Base-by-base conservation (phyloP, 2,113 vertebrate genomes). In the Centropristis striata region DNA sequence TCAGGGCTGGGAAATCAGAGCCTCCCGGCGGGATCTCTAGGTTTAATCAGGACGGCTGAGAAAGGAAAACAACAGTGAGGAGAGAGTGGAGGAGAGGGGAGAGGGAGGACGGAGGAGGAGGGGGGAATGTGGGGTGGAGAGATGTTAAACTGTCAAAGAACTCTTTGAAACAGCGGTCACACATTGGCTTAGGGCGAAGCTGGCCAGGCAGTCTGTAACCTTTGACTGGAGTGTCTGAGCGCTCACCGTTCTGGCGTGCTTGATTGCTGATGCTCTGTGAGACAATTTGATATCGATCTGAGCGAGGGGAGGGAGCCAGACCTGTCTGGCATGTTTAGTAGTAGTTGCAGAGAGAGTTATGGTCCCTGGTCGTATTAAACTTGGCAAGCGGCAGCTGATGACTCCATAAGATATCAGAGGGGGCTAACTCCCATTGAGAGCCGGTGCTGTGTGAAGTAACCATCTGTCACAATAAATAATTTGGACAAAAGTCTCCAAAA, bases 121-220 rank as follows among this genome's bases (percentile, higher is more conserved):
- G 50, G 16, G 7, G 36, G 21, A 9, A 69, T 28, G 72, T 36
- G n/a, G 60, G 28, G 67, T 32, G 67, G 27, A 54, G 60, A 72
- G 80, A 87, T 88, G 2, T 79, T 93, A 93, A 95, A 91, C 92
- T 93, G 95, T 96, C 95, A 96, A 92, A 96, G 94, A 88, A 90
- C 90, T 92, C 88, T 92, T 93, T 92, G 95, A 88, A 91, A 87
- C 68, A 58, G 92, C 83, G n/a, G 77, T 81, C 81, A 70, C 79
- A 84, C 54, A n/a, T 79, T 60, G 36, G 78, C 51, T 54, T 74
- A 77, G 72, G 77, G 68, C 16, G 18, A 84, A 66, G 77, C 72
- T n/a, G 59, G 60, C 80, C 57, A n/a, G 42, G 64, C 89, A 83
- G 86, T 91, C 91, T 90, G 90, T 81, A 68, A 94, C 87, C 88